Evolutionary conservation across 1,140 invertebrate species (phyloP).

Genomic region (Pseudomyrmex cubaensis): DNA sequence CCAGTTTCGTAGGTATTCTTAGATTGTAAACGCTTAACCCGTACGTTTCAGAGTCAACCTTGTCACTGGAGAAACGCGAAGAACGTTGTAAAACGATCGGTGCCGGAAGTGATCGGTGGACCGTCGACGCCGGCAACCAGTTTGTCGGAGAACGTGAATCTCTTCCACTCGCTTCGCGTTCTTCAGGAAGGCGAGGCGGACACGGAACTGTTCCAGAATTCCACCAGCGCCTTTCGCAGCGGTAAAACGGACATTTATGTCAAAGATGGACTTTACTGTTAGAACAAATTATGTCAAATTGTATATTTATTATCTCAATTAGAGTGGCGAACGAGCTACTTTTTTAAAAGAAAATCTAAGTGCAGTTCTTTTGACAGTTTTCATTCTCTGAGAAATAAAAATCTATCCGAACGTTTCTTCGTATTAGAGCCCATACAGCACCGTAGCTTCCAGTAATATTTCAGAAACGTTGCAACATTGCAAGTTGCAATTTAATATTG

Average conservation of each 20-base stretch:
- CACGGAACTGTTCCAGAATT: conserved; percentile 86
- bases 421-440: too few species aligned
- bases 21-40: conserved; percentile 13
- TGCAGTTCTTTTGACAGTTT: too few species aligned
- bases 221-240: conserved; percentile 76
- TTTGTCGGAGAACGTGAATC: conserved; percentile 94
- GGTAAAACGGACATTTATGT: conserved; percentile 71
- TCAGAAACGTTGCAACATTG: too few species aligned
- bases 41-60: conserved; percentile 91
- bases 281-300: conserved; percentile 26
- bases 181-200: conserved; percentile 93
- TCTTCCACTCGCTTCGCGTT: conserved; percentile 95
- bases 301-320: conserved; percentile 16
- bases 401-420: too few species aligned
- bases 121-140: conserved; percentile 81
- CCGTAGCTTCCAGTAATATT: too few species aligned
- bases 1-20: conserved; percentile 41
- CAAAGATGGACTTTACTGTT: conserved; percentile 29
- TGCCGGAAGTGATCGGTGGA: conserved; percentile 83
- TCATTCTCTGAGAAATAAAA: too few species aligned
- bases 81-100: conserved; percentile 89
- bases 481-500: too few species aligned
- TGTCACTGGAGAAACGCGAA: conserved; percentile 97
- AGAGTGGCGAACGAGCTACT: too few species aligned
- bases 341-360: too few species aligned